A percentile compares a stretch with the other conserved stretches of the same genome.
These are phyloP conservation scores for Sinodicranocentrus sp. DNA, from an alignment of 2,888 invertebrate species.

Conservation along the genomic window DNA sequence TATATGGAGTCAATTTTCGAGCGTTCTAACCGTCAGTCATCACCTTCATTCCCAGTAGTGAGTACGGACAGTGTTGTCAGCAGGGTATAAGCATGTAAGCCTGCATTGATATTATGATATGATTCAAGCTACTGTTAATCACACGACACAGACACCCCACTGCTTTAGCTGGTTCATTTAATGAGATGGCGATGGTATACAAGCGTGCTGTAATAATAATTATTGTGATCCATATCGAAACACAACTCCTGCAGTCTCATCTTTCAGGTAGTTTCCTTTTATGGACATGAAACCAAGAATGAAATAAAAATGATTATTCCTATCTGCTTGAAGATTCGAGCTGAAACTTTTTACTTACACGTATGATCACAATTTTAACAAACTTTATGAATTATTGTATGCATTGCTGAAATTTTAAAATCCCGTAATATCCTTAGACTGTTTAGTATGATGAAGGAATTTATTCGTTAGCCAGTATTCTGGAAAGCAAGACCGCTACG, in stretches of 20 bases:
- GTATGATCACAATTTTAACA: no score
- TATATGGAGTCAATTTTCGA: not conserved
- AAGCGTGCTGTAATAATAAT: constrained; percentile 48
- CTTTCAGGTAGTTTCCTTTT: constrained; percentile 22
- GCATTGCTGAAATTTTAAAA: no score
- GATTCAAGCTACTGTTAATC: not conserved
- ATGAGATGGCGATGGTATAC: constrained; percentile 45
- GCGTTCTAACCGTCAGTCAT: not conserved
- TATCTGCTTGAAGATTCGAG: no score
- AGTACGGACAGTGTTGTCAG: no score
- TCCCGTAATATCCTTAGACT: no score
- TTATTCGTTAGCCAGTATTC: no score
- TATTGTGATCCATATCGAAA: constrained; percentile 43
- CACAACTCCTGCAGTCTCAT: constrained; percentile 9
- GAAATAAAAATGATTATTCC: no score
- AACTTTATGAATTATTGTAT: no score
- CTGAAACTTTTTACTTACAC: no score
- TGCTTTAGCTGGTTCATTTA: constrained; percentile 48
- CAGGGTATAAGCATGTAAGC: not conserved
- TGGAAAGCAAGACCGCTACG: no score
- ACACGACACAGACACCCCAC: constrained; percentile 28
- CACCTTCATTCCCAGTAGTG: not conserved
- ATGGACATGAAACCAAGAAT: no score
- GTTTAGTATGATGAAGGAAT: no score
- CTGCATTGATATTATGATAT: not conserved